Percentiles rank a stretch among this genome's conserved stretches.
Evolutionary conservation across 2,797 vertebrate species (phyloP).

Genomic region (Hapalemur alaotrensis): DNA sequence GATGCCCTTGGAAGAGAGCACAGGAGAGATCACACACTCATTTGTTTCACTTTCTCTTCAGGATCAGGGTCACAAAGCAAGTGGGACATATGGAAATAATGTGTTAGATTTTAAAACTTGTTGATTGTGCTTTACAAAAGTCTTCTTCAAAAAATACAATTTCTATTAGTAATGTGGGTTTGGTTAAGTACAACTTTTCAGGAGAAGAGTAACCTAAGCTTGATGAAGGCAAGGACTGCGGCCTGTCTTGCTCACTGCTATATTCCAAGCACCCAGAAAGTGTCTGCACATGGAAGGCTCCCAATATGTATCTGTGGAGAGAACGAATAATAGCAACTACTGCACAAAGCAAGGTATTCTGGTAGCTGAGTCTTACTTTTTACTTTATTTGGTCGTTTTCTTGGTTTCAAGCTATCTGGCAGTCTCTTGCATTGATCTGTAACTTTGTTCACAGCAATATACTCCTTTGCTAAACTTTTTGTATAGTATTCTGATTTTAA

Average conservation of each 20-base stretch:
- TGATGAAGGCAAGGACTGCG: not conserved
- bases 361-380: not conserved
- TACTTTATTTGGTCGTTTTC: not conserved
- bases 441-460: not conserved
- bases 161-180: not conserved
- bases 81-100: not conserved
- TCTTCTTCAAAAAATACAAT: not conserved
- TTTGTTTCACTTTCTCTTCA: not conserved
- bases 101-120: not conserved
- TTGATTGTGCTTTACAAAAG: not conserved
- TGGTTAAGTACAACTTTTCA: not conserved
- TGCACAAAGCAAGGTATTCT: not conserved
- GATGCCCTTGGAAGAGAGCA: too few relatives aligned
- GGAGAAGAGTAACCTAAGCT: too few relatives aligned
- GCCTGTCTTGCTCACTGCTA: not conserved
- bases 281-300: not conserved
- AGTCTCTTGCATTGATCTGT: not conserved
- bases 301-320: not conserved
- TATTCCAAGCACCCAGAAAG: not conserved
- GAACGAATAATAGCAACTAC: not conserved
- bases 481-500: not conserved
- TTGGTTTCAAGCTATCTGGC: not conserved
- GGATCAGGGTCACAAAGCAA: not conserved
- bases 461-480: not conserved
- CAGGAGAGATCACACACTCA: not conserved